phyloP scores from a whole-genome alignment of 2,113 vertebrate species.

The Saccopteryx bilineata region DNA sequence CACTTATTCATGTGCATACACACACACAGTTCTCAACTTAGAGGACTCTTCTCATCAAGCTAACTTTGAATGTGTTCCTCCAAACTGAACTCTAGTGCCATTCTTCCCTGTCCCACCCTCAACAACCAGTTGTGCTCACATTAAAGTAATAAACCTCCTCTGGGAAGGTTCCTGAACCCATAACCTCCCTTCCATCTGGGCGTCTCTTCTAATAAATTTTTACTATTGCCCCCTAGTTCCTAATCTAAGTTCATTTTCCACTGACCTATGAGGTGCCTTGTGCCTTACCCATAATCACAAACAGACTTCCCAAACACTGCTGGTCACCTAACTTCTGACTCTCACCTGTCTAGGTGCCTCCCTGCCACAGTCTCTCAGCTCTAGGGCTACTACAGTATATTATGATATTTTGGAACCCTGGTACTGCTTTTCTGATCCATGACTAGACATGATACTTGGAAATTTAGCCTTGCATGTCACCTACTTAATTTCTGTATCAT shows the following conservation, averaged over 20 bases:
- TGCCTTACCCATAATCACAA: neutral
- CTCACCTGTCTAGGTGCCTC: no score
- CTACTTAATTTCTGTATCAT: neutral
- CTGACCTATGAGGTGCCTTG: neutral
- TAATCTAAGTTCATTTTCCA: neutral
- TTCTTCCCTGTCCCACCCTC: no score
- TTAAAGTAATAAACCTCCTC: no score
- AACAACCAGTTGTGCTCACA: neutral
- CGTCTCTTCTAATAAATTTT: neutral
- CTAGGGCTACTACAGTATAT: neutral
- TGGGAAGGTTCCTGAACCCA: neutral
- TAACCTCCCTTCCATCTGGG: neutral
- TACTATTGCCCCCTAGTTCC: neutral
- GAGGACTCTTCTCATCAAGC: neutral
- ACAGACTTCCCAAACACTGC: neutral
- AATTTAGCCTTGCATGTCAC: fast-evolving
- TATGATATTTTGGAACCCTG: neutral
- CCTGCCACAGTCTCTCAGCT: neutral
- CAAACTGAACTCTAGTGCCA: neutral
- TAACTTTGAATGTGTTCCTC: neutral
- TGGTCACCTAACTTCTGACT: neutral
- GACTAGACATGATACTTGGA: neutral
- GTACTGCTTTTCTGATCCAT: neutral
- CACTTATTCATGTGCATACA: neutral
- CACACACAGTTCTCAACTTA: neutral